Evolutionary conservation across 2,888 invertebrate genomes (phyloP).

Genomic region (Galerucella pusilla): DNA sequence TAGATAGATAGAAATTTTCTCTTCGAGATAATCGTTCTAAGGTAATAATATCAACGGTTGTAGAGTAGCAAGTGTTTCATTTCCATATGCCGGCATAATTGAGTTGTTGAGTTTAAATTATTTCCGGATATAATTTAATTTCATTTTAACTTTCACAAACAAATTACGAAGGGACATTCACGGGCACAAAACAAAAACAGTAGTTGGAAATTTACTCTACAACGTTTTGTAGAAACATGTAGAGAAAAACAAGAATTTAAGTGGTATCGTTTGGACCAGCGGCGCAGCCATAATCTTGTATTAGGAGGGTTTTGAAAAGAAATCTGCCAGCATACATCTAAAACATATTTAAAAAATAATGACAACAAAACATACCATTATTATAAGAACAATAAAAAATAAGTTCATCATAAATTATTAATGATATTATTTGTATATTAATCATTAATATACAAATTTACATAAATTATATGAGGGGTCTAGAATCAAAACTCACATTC

Average conservation of each 20-base stretch:
- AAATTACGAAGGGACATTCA: background rate
- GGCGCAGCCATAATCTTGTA: too few species aligned
- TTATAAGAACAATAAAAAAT: too few species aligned
- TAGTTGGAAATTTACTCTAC: background rate
- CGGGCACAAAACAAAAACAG: background rate
- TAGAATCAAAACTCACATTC: too few species aligned
- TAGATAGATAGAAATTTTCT: background rate
- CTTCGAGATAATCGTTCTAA: background rate
- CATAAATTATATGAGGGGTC: too few species aligned
- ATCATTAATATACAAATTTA: too few species aligned
- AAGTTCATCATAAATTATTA: too few species aligned
- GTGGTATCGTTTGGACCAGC: too few species aligned
- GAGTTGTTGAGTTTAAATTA: background rate
- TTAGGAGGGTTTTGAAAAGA: too few species aligned
- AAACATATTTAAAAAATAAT: too few species aligned
- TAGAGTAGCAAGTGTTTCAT: background rate
- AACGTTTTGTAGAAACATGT: background rate
- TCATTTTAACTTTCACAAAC: background rate
- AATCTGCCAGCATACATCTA: too few species aligned
- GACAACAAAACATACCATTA: too few species aligned
- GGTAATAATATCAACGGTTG: background rate
- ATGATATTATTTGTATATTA: too few species aligned
- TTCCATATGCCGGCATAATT: constrained; percentile 1
- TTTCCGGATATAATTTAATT: constrained; percentile 3
- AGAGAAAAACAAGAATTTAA: background rate